Conservation (phyloP, 1,140 invertebrate genomes). For the Heterodera schachtii region DNA sequence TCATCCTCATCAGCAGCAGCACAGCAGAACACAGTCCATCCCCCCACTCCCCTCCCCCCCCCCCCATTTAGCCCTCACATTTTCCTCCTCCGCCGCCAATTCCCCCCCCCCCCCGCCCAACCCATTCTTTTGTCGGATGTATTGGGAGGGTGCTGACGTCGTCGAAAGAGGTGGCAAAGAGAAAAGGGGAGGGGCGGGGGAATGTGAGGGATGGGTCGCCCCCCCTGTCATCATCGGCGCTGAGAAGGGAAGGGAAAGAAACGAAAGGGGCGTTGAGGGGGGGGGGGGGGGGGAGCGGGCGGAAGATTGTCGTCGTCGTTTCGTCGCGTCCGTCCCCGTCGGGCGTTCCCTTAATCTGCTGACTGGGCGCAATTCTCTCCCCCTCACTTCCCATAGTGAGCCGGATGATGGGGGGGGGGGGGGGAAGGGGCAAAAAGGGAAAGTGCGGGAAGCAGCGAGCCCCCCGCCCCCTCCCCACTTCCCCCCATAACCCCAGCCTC, state of each 20-base stretch:
- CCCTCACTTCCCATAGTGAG: neutral
- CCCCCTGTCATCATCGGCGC: neutral
- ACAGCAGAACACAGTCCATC: too few relatives aligned
- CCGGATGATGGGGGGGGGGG: slow-evolving; percentile 8
- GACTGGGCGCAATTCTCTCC: neutral
- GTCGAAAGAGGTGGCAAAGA: neutral
- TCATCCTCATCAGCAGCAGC: too few relatives aligned
- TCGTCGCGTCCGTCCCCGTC: neutral
- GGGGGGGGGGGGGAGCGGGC: neutral
- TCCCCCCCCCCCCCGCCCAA: neutral
- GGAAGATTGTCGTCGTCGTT: neutral
- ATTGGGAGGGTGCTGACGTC: neutral
- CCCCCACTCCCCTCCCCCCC: too few relatives aligned
- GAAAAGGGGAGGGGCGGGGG: too few relatives aligned
- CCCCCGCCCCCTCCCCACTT: neutral
- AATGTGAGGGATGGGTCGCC: neutral
- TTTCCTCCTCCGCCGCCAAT: too few relatives aligned
- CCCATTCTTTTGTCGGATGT: neutral
- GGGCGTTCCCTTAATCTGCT: neutral
- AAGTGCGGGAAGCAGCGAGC: slow-evolving; percentile 11
- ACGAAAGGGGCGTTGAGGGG: neutral
- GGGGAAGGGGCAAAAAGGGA: slow-evolving; percentile 8
- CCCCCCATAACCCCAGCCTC: too few relatives aligned
- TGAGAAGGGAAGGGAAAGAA: neutral
- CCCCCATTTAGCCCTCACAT: too few relatives aligned